phyloP scores from a whole-genome alignment of 2,888 invertebrate genomes.

The Nebria brevicollis region DNA sequence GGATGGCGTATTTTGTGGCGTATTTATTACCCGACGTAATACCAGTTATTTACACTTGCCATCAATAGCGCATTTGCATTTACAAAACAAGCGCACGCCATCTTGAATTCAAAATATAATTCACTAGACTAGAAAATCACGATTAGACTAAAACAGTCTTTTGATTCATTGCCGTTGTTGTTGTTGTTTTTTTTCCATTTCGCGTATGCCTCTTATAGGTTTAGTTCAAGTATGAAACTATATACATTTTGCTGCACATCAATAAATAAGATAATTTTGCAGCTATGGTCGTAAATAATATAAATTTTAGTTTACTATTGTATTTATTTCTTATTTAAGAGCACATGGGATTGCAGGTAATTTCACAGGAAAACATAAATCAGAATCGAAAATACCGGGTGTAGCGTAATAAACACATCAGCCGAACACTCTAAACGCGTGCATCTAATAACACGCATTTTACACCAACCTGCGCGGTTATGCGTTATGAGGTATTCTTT shows the following conservation, averaged over 20 bases:
- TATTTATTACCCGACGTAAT: not conserved
- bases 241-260: not conserved
- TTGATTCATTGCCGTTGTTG: no score
- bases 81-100: not conserved
- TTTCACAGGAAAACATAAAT: not conserved
- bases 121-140: no score
- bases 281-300: not conserved
- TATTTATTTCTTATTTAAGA: constrained; percentile 1
- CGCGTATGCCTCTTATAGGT: no score
- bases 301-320: not conserved
- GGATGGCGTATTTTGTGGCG: not conserved
- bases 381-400: not conserved
- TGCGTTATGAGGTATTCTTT: not conserved
- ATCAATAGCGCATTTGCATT: not conserved
- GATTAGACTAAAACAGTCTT: no score
- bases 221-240: no score
- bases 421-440: not conserved
- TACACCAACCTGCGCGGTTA: not conserved
- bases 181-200: no score
- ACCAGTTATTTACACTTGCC: not conserved
- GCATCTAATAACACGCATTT: constrained; percentile 1
- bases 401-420: not conserved
- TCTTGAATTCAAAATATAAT: not conserved
- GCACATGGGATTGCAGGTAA: not conserved
- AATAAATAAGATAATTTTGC: not conserved